Evolutionary conservation across 2,888 invertebrate genomes (phyloP).

Genomic region (Urechis unicinctus): DNA sequence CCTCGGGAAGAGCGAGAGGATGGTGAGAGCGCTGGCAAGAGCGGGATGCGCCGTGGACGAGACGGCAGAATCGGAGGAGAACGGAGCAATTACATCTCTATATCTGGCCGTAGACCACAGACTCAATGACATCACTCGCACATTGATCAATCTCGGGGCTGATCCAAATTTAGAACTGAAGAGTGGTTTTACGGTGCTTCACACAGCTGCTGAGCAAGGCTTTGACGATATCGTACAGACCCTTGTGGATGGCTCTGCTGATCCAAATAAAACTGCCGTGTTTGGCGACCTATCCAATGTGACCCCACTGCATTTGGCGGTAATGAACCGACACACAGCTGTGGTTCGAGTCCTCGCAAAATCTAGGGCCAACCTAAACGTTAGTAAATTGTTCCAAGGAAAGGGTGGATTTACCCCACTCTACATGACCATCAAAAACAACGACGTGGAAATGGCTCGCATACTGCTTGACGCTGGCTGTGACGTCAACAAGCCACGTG

Average conservation of each 20-base stretch:
- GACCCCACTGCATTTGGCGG: constrained; percentile 18
- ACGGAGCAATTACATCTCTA: constrained; percentile 19
- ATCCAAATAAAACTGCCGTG: constrained; percentile 12
- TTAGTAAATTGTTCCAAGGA: constrained; percentile 9
- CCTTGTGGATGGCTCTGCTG: constrained; percentile 9
- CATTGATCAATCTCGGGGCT: constrained; percentile 15
- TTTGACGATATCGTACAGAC: constrained; percentile 10
- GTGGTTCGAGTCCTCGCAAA: constrained; percentile 8
- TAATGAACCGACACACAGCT: constrained; percentile 17
- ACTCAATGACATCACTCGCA: constrained; percentile 9
- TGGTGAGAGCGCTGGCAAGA: constrained; percentile 9
- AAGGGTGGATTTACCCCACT: constrained; percentile 26
- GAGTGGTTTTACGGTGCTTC: constrained; percentile 20
- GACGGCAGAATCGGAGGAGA: constrained; percentile 14
- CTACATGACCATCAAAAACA: constrained; percentile 24
- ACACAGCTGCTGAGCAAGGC: constrained; percentile 21
- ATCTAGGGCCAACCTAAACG: constrained; percentile 15
- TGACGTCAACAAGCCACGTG: constrained; percentile 24
- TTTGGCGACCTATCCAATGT: constrained; percentile 18
- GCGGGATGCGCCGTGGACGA: constrained; percentile 12
- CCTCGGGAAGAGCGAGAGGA: constrained; percentile 11
- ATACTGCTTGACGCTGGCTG: constrained; percentile 25
- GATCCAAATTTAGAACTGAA: constrained; percentile 17
- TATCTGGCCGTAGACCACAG: constrained; percentile 20
- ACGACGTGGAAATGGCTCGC: constrained; percentile 25